Percentiles rank a stretch among this genome's conserved stretches.
Evolutionary conservation across 2,888 invertebrate species (phyloP).

Genomic region (Chrysodeixis includens): DNA sequence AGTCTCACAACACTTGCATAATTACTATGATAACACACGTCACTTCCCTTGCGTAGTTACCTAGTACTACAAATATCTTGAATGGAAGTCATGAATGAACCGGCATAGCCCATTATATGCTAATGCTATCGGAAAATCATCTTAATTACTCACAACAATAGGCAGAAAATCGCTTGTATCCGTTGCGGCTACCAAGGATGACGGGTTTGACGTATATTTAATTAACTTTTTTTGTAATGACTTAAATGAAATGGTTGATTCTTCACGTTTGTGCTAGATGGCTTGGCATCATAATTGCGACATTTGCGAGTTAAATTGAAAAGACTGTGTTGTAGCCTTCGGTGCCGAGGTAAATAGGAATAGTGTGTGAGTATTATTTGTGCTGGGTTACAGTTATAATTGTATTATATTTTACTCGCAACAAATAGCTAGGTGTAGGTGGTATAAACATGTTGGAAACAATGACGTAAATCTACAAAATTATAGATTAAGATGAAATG

Average conservation of each 20-base stretch:
- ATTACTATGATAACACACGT: background rate
- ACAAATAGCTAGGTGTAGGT: too few species aligned
- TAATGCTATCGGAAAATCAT: slow-evolving; percentile 81
- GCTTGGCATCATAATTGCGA: background rate
- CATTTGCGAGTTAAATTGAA: background rate
- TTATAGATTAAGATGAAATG: background rate
- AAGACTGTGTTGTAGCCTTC: background rate
- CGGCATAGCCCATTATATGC: slow-evolving; percentile 78
- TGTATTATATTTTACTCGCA: too few species aligned
- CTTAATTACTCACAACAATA: slow-evolving; percentile 79
- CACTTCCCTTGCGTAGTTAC: background rate
- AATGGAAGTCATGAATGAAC: slow-evolving; percentile 76
- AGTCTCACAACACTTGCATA: too few species aligned
- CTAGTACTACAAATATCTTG: slow-evolving; percentile 40
- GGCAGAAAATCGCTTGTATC: slow-evolving; percentile 79
- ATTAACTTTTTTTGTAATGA: slow-evolving; percentile 47
- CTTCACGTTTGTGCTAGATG: slow-evolving; percentile 13
- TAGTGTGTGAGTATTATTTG: background rate
- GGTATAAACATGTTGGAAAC: too few species aligned
- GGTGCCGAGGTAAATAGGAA: background rate
- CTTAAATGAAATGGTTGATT: slow-evolving; percentile 35
- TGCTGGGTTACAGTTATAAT: background rate
- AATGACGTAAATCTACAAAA: too few species aligned
- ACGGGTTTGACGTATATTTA: slow-evolving; percentile 53
- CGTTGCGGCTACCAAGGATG: slow-evolving; percentile 63